Conservation (phyloP, 2,113 vertebrate genomes). For the Pimephales promelas region DNA sequence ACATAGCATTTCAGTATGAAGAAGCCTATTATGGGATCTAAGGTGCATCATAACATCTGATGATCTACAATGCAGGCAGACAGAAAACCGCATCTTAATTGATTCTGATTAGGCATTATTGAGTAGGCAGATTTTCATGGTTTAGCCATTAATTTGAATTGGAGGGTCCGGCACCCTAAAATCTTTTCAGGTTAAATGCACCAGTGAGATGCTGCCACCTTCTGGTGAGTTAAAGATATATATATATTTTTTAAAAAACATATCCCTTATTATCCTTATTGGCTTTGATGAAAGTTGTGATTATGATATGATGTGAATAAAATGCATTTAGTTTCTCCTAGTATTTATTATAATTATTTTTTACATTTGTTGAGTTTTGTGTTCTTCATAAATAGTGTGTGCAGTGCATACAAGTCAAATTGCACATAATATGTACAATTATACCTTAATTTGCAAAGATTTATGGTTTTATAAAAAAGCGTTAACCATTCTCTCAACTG, state of each 20-base stretch:
- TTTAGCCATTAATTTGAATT: not conserved
- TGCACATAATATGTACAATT: not conserved
- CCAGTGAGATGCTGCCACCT: conserved; percentile 41
- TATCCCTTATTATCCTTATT: not conserved
- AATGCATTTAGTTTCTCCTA: not conserved
- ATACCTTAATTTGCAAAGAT: not conserved
- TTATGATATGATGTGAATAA: not conserved
- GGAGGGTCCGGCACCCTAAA: not conserved
- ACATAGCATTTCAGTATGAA: not conserved
- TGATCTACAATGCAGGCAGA: not conserved
- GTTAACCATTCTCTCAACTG: too few species aligned
- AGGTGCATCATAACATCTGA: not conserved
- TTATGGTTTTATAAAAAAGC: not conserved
- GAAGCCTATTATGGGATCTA: not conserved
- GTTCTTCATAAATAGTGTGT: not conserved
- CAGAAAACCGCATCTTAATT: too few species aligned
- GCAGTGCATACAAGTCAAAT: too few species aligned
- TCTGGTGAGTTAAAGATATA: conserved; percentile 14
- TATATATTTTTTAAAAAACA: not conserved
- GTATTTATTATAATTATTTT: not conserved
- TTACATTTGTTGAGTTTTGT: not conserved
- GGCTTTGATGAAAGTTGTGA: not conserved
- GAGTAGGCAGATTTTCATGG: not conserved
- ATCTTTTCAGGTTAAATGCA: not conserved
- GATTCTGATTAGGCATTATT: not conserved